phyloP scores from a whole-genome alignment of 2,797 vertebrate genomes.

The Cossypha niveicapilla region DNA sequence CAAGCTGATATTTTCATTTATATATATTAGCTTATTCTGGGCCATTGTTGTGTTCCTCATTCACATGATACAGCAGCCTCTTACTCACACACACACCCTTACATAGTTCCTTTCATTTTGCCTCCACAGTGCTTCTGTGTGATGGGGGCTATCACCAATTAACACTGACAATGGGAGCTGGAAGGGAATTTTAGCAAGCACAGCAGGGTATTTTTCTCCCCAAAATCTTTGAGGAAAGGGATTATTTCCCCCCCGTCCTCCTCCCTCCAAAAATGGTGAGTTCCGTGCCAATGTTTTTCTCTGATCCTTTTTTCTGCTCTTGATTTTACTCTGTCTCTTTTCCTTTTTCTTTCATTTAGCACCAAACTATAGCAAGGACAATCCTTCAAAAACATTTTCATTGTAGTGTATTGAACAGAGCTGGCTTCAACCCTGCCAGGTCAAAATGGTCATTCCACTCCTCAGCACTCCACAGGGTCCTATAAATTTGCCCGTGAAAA shows the following conservation, averaged over 20 bases:
- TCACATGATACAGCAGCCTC: conserved; percentile 29
- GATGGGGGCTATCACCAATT: conserved; percentile 64
- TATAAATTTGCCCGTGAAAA: background rate
- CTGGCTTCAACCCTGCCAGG: background rate
- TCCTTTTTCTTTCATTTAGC: conserved; percentile 16
- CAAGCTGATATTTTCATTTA: conserved; percentile 71
- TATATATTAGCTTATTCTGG: conserved; percentile 60
- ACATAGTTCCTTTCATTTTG: conserved; percentile 56
- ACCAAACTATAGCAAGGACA: conserved; percentile 17
- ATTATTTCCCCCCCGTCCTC: background rate
- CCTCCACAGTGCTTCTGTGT: conserved; percentile 11
- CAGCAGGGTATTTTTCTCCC: conserved; percentile 14
- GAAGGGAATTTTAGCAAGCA: conserved; percentile 53
- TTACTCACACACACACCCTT: conserved; percentile 24
- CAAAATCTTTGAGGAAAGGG: conserved; percentile 42
- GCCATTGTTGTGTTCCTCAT: conserved; percentile 30
- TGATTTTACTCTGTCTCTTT: conserved; percentile 7
- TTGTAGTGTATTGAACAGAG: background rate
- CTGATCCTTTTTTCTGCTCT: conserved; percentile 2
- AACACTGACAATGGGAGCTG: conserved; percentile 52
- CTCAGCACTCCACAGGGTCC: background rate
- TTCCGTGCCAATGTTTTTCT: background rate
- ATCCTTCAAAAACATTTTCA: conserved; percentile 46
- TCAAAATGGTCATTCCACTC: background rate
- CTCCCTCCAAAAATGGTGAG: background rate